Evolutionary conservation across 2,888 invertebrate species (phyloP).

Genomic region (Stegana nigrithorax): DNA sequence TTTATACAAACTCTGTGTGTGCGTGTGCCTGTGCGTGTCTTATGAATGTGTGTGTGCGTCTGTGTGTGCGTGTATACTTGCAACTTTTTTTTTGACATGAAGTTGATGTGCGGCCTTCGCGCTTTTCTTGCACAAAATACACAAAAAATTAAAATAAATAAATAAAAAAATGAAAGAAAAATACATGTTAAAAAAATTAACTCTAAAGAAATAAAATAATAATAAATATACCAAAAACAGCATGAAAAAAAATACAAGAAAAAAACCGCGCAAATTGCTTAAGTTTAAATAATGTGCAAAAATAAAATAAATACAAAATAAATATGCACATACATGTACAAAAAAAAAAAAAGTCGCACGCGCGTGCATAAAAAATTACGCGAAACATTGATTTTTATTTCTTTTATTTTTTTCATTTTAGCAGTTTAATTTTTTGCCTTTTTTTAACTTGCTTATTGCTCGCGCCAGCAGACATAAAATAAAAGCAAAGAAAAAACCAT

Average conservation of each 20-base stretch:
- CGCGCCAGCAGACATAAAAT: slow-evolving; percentile 4
- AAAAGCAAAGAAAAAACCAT: slow-evolving; percentile 1
- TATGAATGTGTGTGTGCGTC: slow-evolving; percentile 17
- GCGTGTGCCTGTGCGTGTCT: neutral
- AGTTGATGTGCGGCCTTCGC: slow-evolving; percentile 13
- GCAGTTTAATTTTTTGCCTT: too few species aligned
- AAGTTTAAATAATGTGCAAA: slow-evolving; percentile 9
- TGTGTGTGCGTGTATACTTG: slow-evolving; percentile 17
- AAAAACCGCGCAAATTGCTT: neutral
- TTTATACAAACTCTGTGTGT: slow-evolving; percentile 2
- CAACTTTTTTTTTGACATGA: slow-evolving; percentile 12
- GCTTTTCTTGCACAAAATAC: slow-evolving; percentile 12
- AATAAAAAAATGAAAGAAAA: neutral
- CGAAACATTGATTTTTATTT: slow-evolving; percentile 10
- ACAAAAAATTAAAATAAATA: slow-evolving; percentile 7
- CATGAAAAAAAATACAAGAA: neutral
- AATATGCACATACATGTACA: neutral
- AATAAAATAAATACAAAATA: neutral
- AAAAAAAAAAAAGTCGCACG: neutral
- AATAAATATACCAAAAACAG: neutral
- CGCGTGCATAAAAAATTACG: slow-evolving; percentile 6
- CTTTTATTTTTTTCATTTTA: neutral
- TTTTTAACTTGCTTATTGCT: too few species aligned
- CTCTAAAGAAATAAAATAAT: neutral
- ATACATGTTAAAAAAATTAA: neutral